These are phyloP conservation scores for Noctua pronuba DNA, from an alignment of 2,888 invertebrate species.

Conservation along the genomic window DNA sequence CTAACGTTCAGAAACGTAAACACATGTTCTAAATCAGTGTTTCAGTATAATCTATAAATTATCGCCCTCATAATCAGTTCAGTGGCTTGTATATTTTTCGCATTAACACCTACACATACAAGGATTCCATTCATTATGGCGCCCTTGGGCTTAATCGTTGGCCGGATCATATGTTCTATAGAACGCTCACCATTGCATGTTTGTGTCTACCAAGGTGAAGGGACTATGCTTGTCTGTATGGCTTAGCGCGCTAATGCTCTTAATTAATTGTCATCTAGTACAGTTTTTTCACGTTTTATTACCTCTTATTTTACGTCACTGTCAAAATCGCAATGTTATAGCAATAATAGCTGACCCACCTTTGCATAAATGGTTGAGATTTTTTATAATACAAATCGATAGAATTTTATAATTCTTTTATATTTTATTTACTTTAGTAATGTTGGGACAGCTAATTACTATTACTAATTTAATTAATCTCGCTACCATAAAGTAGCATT, in stretches of 20 bases:
- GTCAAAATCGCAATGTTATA: background rate
- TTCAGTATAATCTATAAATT: slow-evolving; percentile 40
- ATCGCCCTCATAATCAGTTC: slow-evolving; percentile 50
- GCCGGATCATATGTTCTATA: slow-evolving; percentile 43
- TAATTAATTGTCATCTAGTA: slow-evolving; percentile 16
- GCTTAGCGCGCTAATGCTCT: slow-evolving; percentile 33
- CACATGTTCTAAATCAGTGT: slow-evolving; percentile 34
- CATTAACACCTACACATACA: slow-evolving; percentile 35
- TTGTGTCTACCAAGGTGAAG: slow-evolving; percentile 62
- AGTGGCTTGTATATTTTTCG: slow-evolving; percentile 48
- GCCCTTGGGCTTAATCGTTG: slow-evolving; percentile 70
- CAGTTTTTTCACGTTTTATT: background rate
- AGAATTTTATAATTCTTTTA: too few species aligned
- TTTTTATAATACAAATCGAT: too few species aligned
- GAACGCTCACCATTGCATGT: slow-evolving; percentile 20
- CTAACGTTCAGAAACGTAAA: slow-evolving; percentile 32
- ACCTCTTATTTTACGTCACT: background rate
- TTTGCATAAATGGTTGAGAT: too few species aligned
- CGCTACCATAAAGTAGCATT: background rate
- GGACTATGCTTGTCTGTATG: slow-evolving; percentile 64
- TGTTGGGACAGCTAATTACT: too few species aligned
- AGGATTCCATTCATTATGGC: slow-evolving; percentile 46
- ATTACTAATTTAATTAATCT: background rate
- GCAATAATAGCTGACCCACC: too few species aligned
- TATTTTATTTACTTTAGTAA: too few species aligned